Base-by-base conservation (phyloP, 1,140 invertebrate genomes). In the Zaprionus inermis region DNA sequence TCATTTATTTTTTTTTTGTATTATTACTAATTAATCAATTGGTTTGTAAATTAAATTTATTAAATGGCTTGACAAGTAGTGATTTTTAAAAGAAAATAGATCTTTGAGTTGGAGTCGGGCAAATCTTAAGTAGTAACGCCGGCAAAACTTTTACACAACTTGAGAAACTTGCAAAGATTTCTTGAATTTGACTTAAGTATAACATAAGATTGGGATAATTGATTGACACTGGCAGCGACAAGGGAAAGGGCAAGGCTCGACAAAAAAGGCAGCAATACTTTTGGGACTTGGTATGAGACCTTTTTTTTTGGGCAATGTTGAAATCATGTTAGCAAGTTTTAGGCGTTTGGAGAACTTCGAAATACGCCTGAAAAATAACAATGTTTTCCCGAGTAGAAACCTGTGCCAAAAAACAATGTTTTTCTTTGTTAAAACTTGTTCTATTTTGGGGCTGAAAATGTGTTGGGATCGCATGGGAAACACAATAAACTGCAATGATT, bases 121-220 rank as follows among this genome's bases (percentile, higher is more conserved):
- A 28, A n/a, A n/a, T 38, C 6, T 38, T 0, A n/a, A 14, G n/a
- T 38, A 38, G 36, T 38, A 28, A 28, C 24, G 3, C 20, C 22
- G 11, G 18, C 2, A 44, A 3, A 44, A 16, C 38, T 44, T 22
- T 49, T 20, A 5, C 14, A 22, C 20, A 1, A 49, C 18, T 22
- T 22, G 5, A 5, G 44, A 49, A 49, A 49, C 44, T 49, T 49
- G 20, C 11, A 0, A 12, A 49, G 44, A 49, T 49, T 49, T 49
- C 9, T 11, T 12, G 22, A 22, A 49, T 49, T 49, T 49, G 10
- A 1, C 44, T 49, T 22, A 49, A 49, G 44, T 49, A 22, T 12
- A 10, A 49, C 44, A 49, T 11, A 49, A 22, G 44, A 49, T 49
- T 49, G 20, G 44, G 44, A n/a, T 49, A 49, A 49, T 49, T 22